These are phyloP conservation scores for Myocastor coypus DNA, from an alignment of 2,113 vertebrate species.

Conservation along the genomic window DNA sequence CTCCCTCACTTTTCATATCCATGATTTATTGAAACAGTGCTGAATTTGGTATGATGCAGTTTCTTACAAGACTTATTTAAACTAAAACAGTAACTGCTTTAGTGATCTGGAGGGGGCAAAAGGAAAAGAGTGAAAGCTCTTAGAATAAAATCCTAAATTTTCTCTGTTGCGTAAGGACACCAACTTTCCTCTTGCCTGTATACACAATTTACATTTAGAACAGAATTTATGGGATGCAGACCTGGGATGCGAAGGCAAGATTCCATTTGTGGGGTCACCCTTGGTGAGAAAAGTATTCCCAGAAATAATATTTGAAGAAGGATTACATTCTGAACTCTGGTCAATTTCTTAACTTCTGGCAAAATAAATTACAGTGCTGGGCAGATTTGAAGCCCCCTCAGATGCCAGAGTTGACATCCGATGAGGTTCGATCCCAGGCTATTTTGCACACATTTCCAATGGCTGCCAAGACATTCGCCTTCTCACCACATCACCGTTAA, in stretches of 20 bases:
- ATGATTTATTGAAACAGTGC: constrained; percentile 10
- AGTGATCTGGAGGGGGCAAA: neutral
- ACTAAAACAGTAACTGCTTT: neutral
- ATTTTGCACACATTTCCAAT: constrained; percentile 77
- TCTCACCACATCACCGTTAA: constrained; percentile 71
- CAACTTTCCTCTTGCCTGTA: constrained; percentile 73
- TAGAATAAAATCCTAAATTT: constrained; percentile 73
- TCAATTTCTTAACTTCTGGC: constrained; percentile 80
- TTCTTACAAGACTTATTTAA: constrained; percentile 50
- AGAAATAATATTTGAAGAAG: constrained; percentile 86
- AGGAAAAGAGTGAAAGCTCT: constrained; percentile 65
- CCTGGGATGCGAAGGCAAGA: constrained; percentile 80
- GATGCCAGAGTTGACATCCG: constrained; percentile 72
- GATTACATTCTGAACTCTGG: constrained; percentile 80
- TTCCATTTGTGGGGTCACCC: constrained; percentile 83
- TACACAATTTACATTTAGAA: constrained; percentile 81
- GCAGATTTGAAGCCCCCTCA: constrained; percentile 62
- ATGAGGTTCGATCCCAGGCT: constrained; percentile 74
- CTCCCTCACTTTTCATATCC: neutral
- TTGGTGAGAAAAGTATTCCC: constrained; percentile 85
- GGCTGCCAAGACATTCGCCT: constrained; percentile 64
- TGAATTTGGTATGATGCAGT: neutral
- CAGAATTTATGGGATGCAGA: constrained; percentile 80
- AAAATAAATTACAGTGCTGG: constrained; percentile 76
- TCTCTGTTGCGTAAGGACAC: constrained; percentile 57